Evolutionary conservation across 2,797 vertebrate species (phyloP).

Genomic region (Parambassis ranga): DNA sequence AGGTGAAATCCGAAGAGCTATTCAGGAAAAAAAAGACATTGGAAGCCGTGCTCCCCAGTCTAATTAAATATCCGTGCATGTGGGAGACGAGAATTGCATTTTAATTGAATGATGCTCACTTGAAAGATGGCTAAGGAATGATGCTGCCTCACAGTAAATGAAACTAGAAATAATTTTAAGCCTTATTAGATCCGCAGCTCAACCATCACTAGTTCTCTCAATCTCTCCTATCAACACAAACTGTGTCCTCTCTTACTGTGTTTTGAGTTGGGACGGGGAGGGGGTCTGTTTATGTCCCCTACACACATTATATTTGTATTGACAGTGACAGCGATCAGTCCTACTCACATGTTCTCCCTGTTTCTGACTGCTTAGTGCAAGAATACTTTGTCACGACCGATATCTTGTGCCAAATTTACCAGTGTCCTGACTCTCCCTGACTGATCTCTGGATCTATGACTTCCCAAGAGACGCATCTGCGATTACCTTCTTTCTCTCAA

Average conservation of each 20-base stretch:
- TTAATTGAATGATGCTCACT: conserved; percentile 80
- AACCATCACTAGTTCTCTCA: conserved; percentile 48
- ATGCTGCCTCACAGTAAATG: conserved; percentile 65
- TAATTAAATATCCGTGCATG: conserved; percentile 79
- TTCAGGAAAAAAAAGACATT: conserved; percentile 55
- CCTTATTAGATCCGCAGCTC: conserved; percentile 72
- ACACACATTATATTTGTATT: conserved; percentile 36
- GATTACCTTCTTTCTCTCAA: conserved; percentile 83
- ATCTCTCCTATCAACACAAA: conserved; percentile 53
- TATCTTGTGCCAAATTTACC: conserved; percentile 41
- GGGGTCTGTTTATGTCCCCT: conserved; percentile 12
- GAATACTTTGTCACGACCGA: conserved; percentile 48
- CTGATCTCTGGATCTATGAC: conserved; percentile 43
- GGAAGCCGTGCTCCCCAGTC: conserved; percentile 70
- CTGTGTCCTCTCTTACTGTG: conserved; percentile 16
- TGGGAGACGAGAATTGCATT: conserved; percentile 77
- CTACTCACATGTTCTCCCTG: conserved; percentile 40
- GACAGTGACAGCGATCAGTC: conserved; percentile 52
- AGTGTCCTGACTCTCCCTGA: conserved; percentile 33
- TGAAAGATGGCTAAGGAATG: conserved; percentile 72
- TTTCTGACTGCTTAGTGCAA: conserved; percentile 41
- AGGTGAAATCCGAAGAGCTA: conserved; percentile 75
- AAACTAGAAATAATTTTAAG: conserved; percentile 69
- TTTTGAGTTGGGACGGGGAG: conserved; percentile 30
- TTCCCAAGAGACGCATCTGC: conserved; percentile 73